Conservation (phyloP, 2,797 vertebrate genomes). For the Sebastes elongatus region DNA sequence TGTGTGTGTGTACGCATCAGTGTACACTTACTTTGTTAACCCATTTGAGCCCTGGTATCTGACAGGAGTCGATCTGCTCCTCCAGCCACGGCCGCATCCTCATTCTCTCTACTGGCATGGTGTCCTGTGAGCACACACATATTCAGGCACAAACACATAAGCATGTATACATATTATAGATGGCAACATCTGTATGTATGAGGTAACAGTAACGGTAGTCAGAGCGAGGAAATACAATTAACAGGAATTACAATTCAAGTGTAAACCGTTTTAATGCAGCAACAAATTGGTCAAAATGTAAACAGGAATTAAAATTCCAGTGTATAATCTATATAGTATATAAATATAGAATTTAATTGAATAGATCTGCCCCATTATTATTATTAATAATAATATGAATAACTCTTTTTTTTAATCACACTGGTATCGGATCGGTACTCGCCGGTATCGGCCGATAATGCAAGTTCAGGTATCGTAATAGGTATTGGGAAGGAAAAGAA, state of each 20-base stretch:
- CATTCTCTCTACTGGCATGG: conserved; percentile 98
- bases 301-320: too few species aligned
- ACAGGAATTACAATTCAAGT: too few species aligned
- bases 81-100: conserved; percentile 98
- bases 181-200: too few species aligned
- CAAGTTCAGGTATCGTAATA: not conserved
- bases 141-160: not conserved
- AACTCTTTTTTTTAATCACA: not conserved
- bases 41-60: conserved; percentile 95
- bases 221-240: too few species aligned
- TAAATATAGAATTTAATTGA: too few species aligned
- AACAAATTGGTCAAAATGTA: too few species aligned
- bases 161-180: not conserved
- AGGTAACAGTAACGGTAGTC: not conserved
- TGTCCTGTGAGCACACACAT: conserved; percentile 68
- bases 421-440: not conserved
- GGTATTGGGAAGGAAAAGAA: not conserved
- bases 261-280: too few species aligned
- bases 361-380: too few species aligned
- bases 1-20: too few species aligned
- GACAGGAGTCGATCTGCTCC: conserved; percentile 94
- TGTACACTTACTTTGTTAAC: conserved; percentile 88
- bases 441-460: not conserved
- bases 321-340: too few species aligned
- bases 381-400: not conserved